Base-by-base conservation (phyloP, 2,113 vertebrate genomes). In the Myrmophylax atrothorax region DNA sequence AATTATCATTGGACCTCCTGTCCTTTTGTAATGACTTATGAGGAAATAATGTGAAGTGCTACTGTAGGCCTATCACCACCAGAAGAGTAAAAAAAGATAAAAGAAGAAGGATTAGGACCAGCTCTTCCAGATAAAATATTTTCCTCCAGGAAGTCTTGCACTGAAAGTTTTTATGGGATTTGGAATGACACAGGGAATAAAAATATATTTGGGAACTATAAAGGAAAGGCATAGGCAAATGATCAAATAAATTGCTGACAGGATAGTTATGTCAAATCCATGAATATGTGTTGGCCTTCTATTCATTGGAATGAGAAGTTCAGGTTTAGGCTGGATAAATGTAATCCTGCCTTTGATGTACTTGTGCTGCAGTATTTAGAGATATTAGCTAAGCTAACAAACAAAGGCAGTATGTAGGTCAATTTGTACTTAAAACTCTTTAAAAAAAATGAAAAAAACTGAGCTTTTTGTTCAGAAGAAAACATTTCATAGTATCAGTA, bases 311-410 rank as follows among this genome's bases (percentile, higher is more conserved):
- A 91, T 56, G 12, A 87, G 52, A 83, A 92, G 28, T 90, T 97
- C 72, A 69, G 15, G 40, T 94, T 94, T 83, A 91, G 49, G 14
- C 73, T 42, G 58, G 62, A 97, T 95, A 97, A 87, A 64, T 4
- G 26, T 94, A 95, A 96, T 95, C 90, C 89, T 93, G 35, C 35
- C 42, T 96, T 96, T 97, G 66, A 94, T 90, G 92, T 89, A 35
- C 35, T 62, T 56, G 35, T 85, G 62, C 35, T 74, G 31, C 38
- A 79, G 59, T 47, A 83, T 81, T 96, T 75, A 78, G 84, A 89
- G 44, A 52, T 70, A 81, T 25, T 81, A 89, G 74, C 92, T 92
- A 64, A 93, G 73, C 53, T 83, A 78, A 76, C 35, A 74, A 56
- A 74, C 63, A 63, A 90, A 86, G 35, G 12, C 62, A 75, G 70